Evolutionary conservation across 2,888 invertebrate genomes (phyloP).

Genomic region (Elysia crispata): DNA sequence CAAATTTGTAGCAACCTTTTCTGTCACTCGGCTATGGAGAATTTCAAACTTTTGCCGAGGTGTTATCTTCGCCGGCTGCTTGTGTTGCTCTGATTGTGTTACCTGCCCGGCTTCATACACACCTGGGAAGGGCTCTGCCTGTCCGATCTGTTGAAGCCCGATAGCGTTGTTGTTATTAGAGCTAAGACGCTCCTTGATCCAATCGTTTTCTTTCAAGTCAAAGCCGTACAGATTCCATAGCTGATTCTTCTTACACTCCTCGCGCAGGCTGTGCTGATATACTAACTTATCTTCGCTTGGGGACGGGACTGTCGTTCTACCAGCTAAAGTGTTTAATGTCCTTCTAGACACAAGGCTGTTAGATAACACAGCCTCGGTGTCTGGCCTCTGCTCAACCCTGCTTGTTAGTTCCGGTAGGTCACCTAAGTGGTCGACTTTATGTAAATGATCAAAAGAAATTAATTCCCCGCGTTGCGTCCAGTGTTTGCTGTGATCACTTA

Average conservation of each 20-base stretch:
- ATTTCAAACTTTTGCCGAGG: constrained; percentile 38
- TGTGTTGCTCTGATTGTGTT: background rate
- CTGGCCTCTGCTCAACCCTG: no score
- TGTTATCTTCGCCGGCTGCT: constrained; percentile 19
- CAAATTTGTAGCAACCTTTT: constrained; percentile 9
- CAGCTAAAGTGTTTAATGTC: background rate
- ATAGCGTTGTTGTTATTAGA: background rate
- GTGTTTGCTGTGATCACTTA: no score
- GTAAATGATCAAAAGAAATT: no score
- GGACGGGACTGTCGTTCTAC: background rate
- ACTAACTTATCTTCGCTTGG: constrained; percentile 15
- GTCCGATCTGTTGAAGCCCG: background rate
- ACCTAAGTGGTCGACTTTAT: background rate
- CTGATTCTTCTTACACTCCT: constrained; percentile 18
- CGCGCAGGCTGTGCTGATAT: constrained; percentile 11
- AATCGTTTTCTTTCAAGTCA: background rate
- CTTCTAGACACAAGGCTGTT: no score
- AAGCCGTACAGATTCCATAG: background rate
- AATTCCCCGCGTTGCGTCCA: no score
- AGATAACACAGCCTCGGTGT: no score
- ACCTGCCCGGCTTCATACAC: background rate
- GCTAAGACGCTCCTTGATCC: background rate
- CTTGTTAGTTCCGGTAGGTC: background rate
- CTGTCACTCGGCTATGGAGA: constrained; percentile 30
- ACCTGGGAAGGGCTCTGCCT: background rate